Evolutionary conservation across 2,113 vertebrate species (phyloP).

Genomic region (Xenus cinereus): DNA sequence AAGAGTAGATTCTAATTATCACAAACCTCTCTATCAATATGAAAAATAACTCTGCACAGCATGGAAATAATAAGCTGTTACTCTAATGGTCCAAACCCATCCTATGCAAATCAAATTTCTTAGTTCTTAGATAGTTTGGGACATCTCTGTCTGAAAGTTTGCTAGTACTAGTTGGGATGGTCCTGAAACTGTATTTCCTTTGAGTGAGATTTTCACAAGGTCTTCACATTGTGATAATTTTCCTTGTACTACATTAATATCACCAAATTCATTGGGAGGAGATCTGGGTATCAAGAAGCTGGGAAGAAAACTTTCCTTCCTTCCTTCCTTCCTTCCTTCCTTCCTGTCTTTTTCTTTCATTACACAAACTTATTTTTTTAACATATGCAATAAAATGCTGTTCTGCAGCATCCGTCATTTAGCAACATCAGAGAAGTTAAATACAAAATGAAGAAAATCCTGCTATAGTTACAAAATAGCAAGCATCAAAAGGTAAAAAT

Average conservation of each 20-base stretch:
- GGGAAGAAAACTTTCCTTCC: fast-evolving
- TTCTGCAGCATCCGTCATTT: not conserved
- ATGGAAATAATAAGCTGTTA: not conserved
- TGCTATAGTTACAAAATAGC: not conserved
- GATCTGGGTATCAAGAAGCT: not conserved
- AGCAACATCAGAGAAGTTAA: not conserved
- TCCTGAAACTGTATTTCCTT: not conserved
- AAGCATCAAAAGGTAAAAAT: not conserved
- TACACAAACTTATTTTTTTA: not conserved
- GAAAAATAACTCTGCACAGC: not conserved
- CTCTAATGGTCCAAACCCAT: not conserved
- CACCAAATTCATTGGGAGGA: not conserved
- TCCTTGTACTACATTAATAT: not conserved
- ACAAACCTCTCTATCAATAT: not conserved
- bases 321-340: fast-evolving
- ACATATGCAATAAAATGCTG: not conserved
- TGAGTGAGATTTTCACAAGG: not conserved
- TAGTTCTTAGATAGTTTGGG: not conserved
- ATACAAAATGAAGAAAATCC: not conserved
- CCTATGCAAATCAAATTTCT: not conserved
- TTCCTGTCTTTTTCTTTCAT: not conserved
- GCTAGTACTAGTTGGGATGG: not conserved
- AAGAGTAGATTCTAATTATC: not conserved
- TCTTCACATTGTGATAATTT: not conserved
- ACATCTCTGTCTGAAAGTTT: not conserved